Percentiles rank a stretch among this genome's conserved stretches.
These are phyloP conservation scores for Pterostichus madidus DNA, from an alignment of 2,888 invertebrate genomes.

Conservation along the genomic window DNA sequence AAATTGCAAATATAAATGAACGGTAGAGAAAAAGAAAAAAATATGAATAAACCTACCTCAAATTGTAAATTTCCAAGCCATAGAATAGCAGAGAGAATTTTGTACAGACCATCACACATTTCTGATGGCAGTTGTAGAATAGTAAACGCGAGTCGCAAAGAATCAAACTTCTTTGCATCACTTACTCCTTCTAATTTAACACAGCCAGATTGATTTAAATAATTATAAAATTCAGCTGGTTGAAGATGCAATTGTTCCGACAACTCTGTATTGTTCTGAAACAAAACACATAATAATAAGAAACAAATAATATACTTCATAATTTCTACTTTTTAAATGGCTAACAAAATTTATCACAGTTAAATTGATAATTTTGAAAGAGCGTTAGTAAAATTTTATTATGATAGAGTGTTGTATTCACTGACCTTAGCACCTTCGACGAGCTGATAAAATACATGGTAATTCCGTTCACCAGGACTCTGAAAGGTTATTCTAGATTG, in stretches of 20 bases:
- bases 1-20: no score
- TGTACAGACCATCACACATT: constrained; percentile 93
- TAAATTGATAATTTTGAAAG: no score
- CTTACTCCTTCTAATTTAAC: constrained; percentile 83
- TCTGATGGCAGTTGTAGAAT: constrained; percentile 91
- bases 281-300: constrained; percentile 68
- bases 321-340: no score
- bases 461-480: constrained; percentile 91
- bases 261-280: constrained; percentile 86
- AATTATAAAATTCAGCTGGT: constrained; percentile 88
- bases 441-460: constrained; percentile 95
- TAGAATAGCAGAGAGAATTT: constrained; percentile 91
- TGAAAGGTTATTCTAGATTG: constrained; percentile 95
- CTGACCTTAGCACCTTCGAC: constrained; percentile 90
- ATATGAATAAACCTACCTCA: constrained; percentile 77
- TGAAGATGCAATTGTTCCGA: constrained; percentile 86
- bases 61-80: constrained; percentile 95
- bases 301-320: background rate
- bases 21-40: no score
- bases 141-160: constrained; percentile 92
- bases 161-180: constrained; percentile 88
- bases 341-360: no score
- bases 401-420: background rate
- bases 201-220: constrained; percentile 90
- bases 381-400: no score